These are phyloP conservation scores for Chydorus sphaericus DNA, from an alignment of 2,888 invertebrate species.

Conservation along the genomic window DNA sequence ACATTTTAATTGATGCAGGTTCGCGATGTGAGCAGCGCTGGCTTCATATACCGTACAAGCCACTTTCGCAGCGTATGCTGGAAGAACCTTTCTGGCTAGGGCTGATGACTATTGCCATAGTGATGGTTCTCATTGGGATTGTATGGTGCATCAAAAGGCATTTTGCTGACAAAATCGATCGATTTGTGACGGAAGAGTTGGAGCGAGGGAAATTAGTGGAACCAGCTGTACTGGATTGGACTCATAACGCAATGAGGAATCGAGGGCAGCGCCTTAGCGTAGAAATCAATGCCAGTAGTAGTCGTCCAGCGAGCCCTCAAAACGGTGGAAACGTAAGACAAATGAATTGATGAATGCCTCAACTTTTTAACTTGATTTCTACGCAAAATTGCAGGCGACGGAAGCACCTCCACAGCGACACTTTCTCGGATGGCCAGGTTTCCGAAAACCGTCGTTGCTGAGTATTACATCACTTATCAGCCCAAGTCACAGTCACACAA, in stretches of 20 bases:
- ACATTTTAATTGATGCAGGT: too few species aligned
- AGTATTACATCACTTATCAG: conserved; percentile 42
- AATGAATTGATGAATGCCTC: too few species aligned
- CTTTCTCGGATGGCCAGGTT: conserved; percentile 68
- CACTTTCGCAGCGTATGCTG: conserved; percentile 62
- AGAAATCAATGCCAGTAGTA: conserved; percentile 1
- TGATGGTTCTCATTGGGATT: conserved; percentile 59
- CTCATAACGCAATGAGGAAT: too few species aligned
- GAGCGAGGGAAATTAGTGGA: conserved; percentile 38
- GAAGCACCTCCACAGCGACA: conserved; percentile 44
- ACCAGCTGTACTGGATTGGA: conserved; percentile 4
- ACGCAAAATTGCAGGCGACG: conserved; percentile 25
- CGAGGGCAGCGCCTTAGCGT: conserved; percentile 4
- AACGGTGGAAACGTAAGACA: neutral
- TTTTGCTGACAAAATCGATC: conserved; percentile 72
- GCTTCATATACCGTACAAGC: conserved; percentile 52
- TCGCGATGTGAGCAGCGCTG: conserved; percentile 51
- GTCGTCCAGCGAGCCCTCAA: neutral
- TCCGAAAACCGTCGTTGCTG: conserved; percentile 73
- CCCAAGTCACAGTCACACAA: conserved; percentile 36
- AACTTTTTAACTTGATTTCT: too few species aligned
- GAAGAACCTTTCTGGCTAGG: conserved; percentile 83
- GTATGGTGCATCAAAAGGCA: conserved; percentile 73
- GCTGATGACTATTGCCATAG: conserved; percentile 65
- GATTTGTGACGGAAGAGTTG: conserved; percentile 61